phyloP scores from a whole-genome alignment of 1,140 invertebrate species.

The Trissolcus basalis region DNA sequence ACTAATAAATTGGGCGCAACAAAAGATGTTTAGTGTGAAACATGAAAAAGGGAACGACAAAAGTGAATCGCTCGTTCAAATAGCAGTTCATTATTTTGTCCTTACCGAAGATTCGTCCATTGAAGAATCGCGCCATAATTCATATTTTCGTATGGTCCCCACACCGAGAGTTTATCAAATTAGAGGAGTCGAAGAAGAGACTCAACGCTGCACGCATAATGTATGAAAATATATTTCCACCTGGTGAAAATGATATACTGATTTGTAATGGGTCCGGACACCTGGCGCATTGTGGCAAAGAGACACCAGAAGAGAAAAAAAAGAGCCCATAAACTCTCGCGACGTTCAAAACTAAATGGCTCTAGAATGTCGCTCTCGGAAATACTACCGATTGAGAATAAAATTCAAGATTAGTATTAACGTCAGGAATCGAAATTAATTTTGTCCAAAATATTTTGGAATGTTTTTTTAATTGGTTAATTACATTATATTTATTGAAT shows the following conservation, averaged over 20 bases:
- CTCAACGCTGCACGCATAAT: slow-evolving; percentile 14
- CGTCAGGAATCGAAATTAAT: slow-evolving; percentile 15
- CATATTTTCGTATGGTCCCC: slow-evolving; percentile 41
- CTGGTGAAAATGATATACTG: slow-evolving; percentile 63
- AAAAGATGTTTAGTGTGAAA: not conserved
- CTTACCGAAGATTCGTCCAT: slow-evolving; percentile 32
- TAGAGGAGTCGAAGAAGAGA: slow-evolving; percentile 23
- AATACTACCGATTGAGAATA: slow-evolving; percentile 33
- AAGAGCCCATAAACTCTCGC: slow-evolving; percentile 59
- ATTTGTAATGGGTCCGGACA: slow-evolving; percentile 60
- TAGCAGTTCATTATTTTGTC: slow-evolving; percentile 30
- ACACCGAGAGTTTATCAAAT: slow-evolving; percentile 49
- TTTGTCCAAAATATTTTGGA: not conserved
- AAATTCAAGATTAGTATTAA: slow-evolving; percentile 56
- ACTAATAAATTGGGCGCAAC: too few relatives aligned
- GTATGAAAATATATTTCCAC: slow-evolving; percentile 59
- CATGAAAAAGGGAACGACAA: not conserved
- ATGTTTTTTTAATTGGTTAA: too few relatives aligned
- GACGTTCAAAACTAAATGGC: slow-evolving; percentile 54
- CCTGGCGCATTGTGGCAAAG: slow-evolving; percentile 54
- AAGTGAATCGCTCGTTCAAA: slow-evolving; percentile 20
- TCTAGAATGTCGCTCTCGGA: slow-evolving; percentile 57
- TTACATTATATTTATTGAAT: too few relatives aligned
- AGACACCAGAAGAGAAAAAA: slow-evolving; percentile 16
- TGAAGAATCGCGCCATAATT: slow-evolving; percentile 28